A percentile compares a stretch with the other conserved stretches of the same genome.
Evolutionary conservation across 2,888 invertebrate genomes (phyloP).

Genomic region (Agriopis aurantiaria): DNA sequence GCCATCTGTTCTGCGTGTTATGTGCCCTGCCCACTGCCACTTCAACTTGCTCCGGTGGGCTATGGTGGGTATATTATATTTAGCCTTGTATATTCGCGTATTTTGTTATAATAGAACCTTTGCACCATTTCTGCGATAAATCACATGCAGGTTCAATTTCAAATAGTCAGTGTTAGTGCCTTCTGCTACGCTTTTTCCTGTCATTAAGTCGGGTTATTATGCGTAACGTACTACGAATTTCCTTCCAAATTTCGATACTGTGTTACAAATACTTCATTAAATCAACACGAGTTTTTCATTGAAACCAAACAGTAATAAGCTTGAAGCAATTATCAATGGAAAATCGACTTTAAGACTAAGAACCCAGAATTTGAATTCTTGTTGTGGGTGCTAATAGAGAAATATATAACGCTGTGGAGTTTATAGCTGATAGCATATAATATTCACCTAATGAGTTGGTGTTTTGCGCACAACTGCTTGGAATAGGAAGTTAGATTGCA

Average conservation of each 20-base stretch:
- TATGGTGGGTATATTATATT: no score
- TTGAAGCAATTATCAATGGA: background rate
- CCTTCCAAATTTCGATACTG: conserved; percentile 41
- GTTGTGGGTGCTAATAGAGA: conserved; percentile 20
- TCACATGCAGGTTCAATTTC: no score
- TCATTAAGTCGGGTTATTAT: conserved; percentile 33
- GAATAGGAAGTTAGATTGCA: conserved; percentile 41
- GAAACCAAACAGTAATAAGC: conserved; percentile 22
- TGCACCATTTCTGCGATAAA: background rate
- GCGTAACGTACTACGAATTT: conserved; percentile 36
- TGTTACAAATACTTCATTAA: conserved; percentile 46
- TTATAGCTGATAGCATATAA: conserved; percentile 50
- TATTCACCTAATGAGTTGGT: conserved; percentile 52
- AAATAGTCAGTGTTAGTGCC: background rate
- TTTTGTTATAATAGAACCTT: no score
- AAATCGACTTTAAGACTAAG: background rate
- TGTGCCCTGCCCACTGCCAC: no score
- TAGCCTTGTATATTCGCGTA: no score
- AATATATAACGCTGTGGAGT: conserved; percentile 44
- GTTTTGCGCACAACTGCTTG: conserved; percentile 45
- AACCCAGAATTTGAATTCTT: conserved; percentile 3
- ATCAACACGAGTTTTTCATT: conserved; percentile 32
- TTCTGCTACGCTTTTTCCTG: conserved; percentile 30
- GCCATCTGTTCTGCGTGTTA: no score
- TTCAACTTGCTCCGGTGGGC: no score